Percentiles rank a stretch among this genome's conserved stretches.
Evolutionary conservation across 2,113 vertebrate species (phyloP).

Genomic region (Miniopterus natalensis): DNA sequence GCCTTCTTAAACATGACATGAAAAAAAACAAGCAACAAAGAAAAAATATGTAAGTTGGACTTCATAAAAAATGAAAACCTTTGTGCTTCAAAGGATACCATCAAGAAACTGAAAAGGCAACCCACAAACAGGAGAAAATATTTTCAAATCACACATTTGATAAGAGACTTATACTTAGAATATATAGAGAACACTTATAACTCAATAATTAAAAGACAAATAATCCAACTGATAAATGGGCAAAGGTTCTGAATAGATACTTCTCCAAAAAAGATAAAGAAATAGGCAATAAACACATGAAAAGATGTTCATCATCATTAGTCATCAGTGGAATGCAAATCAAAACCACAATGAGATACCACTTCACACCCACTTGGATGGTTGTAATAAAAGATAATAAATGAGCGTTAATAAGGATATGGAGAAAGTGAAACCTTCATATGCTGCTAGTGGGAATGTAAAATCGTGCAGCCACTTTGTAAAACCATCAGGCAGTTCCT

Average conservation of each 20-base stretch:
- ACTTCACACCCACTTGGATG: not conserved
- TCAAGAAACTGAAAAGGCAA: not conserved
- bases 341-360: not conserved
- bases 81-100: not conserved
- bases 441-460: not conserved
- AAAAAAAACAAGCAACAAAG: not conserved
- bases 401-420: not conserved
- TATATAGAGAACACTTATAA: not conserved
- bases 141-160: not conserved
- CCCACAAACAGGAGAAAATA: not conserved
- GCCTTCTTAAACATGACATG: not conserved
- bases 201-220: not conserved
- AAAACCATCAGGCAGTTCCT: not conserved
- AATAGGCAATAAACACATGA: not conserved
- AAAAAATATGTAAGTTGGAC: not conserved
- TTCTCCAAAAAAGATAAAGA: not conserved
- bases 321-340: not conserved
- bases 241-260: constrained; percentile 2
- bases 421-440: not conserved
- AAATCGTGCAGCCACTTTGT: not conserved
- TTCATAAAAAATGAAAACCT: not conserved
- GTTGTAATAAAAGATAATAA: not conserved
- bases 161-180: not conserved
- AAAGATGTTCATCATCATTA: not conserved
- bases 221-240: not conserved